Conservation (phyloP, 2,797 vertebrate genomes). For the Saxicola maurus region DNA sequence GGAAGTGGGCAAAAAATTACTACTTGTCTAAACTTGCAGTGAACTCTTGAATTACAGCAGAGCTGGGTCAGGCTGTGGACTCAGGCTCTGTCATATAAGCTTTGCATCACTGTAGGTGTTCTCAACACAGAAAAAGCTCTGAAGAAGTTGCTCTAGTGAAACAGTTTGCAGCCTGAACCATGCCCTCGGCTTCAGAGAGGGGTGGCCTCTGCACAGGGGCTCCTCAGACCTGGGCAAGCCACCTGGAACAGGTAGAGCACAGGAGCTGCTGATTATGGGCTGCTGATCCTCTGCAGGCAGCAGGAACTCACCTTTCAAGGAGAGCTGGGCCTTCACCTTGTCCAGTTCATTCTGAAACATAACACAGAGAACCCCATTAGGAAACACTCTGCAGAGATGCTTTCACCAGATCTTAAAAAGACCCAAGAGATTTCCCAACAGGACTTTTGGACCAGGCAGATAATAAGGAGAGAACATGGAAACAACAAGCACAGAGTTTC, state of each 20-base stretch:
- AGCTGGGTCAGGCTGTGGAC: neutral
- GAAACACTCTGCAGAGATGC: neutral
- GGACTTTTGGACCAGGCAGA: neutral
- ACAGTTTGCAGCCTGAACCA: neutral
- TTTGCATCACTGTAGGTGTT: neutral
- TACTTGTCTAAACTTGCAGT: neutral
- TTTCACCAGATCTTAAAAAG: neutral
- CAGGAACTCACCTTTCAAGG: slow-evolving; percentile 81
- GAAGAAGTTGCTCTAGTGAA: neutral
- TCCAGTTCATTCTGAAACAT: slow-evolving; percentile 89
- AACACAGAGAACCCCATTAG: slow-evolving; percentile 22
- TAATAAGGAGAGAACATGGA: neutral
- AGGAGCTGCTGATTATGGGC: rapidly evolving
- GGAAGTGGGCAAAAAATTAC: neutral
- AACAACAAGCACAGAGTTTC: neutral
- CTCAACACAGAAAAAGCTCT: neutral
- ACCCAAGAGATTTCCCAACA: neutral
- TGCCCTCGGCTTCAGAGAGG: rapidly evolving
- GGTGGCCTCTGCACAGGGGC: neutral
- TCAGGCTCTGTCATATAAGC: neutral
- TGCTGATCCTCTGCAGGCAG: neutral
- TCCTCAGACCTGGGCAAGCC: neutral
- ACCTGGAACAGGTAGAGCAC: neutral
- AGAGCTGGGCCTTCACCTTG: slow-evolving; percentile 79
- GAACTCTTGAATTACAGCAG: neutral